Evolutionary conservation across 2,888 invertebrate species (phyloP).

Genomic region (Chalcis sispes): DNA sequence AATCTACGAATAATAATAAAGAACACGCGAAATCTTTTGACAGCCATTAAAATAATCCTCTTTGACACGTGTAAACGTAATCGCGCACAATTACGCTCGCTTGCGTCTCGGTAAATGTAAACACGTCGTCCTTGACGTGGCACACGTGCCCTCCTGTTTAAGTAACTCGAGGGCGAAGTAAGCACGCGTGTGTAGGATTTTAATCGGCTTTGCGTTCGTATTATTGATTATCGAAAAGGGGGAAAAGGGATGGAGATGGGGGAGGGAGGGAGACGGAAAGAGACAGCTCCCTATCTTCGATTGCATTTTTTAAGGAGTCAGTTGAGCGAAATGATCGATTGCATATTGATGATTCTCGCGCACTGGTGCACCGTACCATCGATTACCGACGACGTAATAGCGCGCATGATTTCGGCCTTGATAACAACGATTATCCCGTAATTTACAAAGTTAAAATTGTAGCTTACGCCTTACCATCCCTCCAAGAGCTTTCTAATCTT

Average conservation of each 20-base stretch:
- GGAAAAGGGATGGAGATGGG: too few species aligned
- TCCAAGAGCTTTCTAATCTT: too few species aligned
- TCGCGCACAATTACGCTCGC: neutral
- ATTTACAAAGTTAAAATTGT: too few species aligned
- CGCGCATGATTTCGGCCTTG: neutral
- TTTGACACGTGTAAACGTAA: neutral
- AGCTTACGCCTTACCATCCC: too few species aligned
- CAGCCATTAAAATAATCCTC: neutral
- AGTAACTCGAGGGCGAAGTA: too few species aligned
- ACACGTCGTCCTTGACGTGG: too few species aligned
- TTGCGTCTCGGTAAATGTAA: neutral
- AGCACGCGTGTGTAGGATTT: conserved; percentile 12
- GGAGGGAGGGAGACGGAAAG: neutral
- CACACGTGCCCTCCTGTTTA: too few species aligned
- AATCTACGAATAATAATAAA: too few species aligned
- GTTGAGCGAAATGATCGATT: conserved; percentile 36
- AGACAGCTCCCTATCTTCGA: neutral
- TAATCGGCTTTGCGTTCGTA: conserved; percentile 4
- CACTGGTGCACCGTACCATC: neutral
- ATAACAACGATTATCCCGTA: too few species aligned
- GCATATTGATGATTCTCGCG: conserved; percentile 42
- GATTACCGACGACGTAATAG: conserved; percentile 3
- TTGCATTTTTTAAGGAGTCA: conserved; percentile 37
- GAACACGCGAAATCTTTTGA: too few species aligned
- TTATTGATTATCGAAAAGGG: neutral